Base-by-base conservation (phyloP, 2,797 vertebrate genomes). In the Melanotaenia nigrans region DNA sequence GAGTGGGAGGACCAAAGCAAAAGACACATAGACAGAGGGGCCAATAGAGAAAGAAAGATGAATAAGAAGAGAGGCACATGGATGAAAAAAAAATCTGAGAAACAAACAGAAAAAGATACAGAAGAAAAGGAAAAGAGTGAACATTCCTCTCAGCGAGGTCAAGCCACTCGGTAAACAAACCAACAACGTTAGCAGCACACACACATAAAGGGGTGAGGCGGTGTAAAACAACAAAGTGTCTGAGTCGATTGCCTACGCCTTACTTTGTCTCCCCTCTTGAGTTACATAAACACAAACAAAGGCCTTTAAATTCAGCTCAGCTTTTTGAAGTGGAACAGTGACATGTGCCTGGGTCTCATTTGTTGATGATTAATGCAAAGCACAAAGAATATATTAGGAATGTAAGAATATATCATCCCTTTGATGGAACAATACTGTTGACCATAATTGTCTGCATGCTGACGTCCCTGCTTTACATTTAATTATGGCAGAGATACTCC, bases 231-330 rank as follows among this genome's bases (percentile, higher is more conserved):
- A 92, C 91, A 94, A 91, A 90, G 90, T 87, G 81, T 84, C 89
- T 89, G 81, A 80, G 88, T 89, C 88, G 87, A 88, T 88, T 88
- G 90, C 80, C 91, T 87, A 88, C 87, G 88, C 91, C 88, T 91
- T 88, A 89, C 89, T 93, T 90, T 91, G 91, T 90, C 88, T 91
- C 88, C 90, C 84, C 79, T 88, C 90, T 82, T 86, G 86, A 87
- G 85, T 87, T 90, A 92, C 82, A 83, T 90, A 90, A 92, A 93
- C 89, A 90, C 90, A 90, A 92, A 91, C 90, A 92, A 82, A 89
- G 88, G 89, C 87, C 86, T 88, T 90, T 89, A 90, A 92, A 92
- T 91, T 70, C 73, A 81, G 77, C 82, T 70, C 61, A 9, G 76
- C 78, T 81, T 85, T 92, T 89, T 89, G 87, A 92, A 92, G 92